These are phyloP conservation scores for Microchrysa polita DNA, from an alignment of 2,888 invertebrate genomes.

Conservation along the genomic window DNA sequence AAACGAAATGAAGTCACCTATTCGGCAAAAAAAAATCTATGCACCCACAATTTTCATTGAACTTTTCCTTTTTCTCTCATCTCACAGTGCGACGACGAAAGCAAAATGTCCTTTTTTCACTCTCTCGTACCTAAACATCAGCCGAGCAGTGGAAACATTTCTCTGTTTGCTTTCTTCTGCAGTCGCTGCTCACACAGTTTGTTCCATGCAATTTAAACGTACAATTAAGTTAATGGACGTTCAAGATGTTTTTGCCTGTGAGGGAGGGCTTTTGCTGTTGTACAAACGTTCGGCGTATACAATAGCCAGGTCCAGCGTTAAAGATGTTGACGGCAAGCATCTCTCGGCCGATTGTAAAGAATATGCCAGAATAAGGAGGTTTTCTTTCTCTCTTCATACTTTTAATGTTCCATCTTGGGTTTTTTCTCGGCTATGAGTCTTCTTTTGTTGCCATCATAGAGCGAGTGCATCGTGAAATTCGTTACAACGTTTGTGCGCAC, in stretches of 20 bases:
- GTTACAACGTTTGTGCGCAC: not conserved
- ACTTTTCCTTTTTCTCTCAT: not conserved
- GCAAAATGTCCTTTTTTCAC: not conserved
- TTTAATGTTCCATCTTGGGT: not conserved
- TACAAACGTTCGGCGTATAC: not conserved
- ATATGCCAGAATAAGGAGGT: not conserved
- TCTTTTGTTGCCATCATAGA: no score
- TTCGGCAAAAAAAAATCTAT: not conserved
- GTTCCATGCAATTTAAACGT: conserved; percentile 40
- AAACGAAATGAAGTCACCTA: no score
- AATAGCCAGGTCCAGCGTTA: not conserved
- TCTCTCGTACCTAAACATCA: not conserved
- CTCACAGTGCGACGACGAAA: not conserved
- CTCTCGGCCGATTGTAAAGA: not conserved
- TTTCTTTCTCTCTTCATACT: not conserved
- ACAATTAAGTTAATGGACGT: conserved; percentile 43
- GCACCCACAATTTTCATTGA: not conserved
- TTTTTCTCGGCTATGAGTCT: not conserved
- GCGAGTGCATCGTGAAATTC: not conserved
- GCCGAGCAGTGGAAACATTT: conserved; percentile 10
- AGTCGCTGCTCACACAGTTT: not conserved
- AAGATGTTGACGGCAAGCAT: not conserved
- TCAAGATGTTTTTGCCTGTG: conserved; percentile 33
- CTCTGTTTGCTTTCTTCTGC: not conserved
- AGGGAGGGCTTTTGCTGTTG: not conserved